phyloP scores from a whole-genome alignment of 2,113 vertebrate genomes.

The Pyrgilauda ruficollis region DNA sequence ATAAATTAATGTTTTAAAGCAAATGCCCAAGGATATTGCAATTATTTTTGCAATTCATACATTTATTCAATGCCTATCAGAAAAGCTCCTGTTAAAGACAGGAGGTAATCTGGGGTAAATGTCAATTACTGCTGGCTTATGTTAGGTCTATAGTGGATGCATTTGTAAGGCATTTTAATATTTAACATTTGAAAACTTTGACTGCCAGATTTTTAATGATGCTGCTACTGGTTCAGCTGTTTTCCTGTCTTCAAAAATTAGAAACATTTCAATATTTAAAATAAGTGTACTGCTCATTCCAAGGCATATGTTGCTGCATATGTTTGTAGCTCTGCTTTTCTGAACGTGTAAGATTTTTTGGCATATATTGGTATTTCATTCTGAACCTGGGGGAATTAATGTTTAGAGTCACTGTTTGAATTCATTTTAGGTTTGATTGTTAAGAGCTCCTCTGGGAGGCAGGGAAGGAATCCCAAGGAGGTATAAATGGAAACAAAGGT shows the following conservation, averaged over 20 bases:
- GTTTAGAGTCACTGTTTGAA: not conserved
- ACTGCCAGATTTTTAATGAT: not conserved
- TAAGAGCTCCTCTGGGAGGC: not conserved
- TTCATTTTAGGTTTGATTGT: not conserved
- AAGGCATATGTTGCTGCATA: slow-evolving; percentile 10
- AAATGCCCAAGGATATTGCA: not conserved
- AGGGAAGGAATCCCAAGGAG: not conserved
- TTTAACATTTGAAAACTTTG: not conserved
- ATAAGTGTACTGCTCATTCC: slow-evolving; percentile 27
- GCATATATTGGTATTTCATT: not conserved
- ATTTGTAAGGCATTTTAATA: not conserved
- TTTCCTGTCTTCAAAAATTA: not conserved
- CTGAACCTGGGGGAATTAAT: not conserved
- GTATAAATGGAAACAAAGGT: not conserved
- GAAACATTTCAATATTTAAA: slow-evolving; percentile 23
- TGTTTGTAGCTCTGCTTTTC: not conserved
- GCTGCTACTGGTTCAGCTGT: not conserved
- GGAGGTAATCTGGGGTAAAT: not conserved
- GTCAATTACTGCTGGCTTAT: not conserved
- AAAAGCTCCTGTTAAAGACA: not conserved
- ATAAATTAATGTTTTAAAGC: not conserved
- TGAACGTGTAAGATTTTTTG: not conserved
- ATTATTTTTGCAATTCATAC: not conserved
- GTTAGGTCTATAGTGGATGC: not conserved
- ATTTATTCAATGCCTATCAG: not conserved